phyloP scores from a whole-genome alignment of 2,113 vertebrate species.

The Neotoma lepida region DNA sequence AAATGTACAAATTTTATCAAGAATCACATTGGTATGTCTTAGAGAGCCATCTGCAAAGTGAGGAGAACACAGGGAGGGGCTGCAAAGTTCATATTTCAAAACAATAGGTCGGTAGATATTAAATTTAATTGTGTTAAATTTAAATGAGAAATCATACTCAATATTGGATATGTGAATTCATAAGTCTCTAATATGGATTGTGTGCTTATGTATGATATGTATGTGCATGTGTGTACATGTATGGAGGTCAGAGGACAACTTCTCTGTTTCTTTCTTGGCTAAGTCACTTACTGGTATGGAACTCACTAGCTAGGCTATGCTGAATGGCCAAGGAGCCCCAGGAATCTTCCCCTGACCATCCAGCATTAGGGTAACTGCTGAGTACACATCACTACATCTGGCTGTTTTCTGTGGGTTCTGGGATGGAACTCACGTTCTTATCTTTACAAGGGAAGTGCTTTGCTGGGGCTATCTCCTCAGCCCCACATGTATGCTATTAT shows the following conservation, averaged over 20 bases:
- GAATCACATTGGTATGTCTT: neutral
- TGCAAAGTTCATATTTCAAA: neutral
- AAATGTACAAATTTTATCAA: neutral
- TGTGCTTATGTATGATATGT: neutral
- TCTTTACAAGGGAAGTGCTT: neutral
- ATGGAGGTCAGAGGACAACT: neutral
- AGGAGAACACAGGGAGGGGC: neutral
- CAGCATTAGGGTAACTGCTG: neutral
- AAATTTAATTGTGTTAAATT: neutral
- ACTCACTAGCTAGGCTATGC: neutral
- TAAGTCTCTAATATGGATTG: neutral
- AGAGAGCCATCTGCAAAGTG: neutral
- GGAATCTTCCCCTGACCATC: neutral
- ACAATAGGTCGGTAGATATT: neutral
- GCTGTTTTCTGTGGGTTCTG: neutral
- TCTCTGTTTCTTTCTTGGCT: neutral
- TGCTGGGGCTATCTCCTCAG: neutral
- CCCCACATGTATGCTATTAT: neutral
- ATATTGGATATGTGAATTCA: neutral
- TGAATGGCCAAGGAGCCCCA: neutral
- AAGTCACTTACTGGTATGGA: neutral
- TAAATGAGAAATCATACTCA: slow-evolving; percentile 38
- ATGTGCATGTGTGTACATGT: neutral
- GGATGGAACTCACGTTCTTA: neutral
- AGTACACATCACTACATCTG: neutral